These are phyloP conservation scores for Machimus rusticus DNA, from an alignment of 2,888 invertebrate genomes.

Conservation along the genomic window DNA sequence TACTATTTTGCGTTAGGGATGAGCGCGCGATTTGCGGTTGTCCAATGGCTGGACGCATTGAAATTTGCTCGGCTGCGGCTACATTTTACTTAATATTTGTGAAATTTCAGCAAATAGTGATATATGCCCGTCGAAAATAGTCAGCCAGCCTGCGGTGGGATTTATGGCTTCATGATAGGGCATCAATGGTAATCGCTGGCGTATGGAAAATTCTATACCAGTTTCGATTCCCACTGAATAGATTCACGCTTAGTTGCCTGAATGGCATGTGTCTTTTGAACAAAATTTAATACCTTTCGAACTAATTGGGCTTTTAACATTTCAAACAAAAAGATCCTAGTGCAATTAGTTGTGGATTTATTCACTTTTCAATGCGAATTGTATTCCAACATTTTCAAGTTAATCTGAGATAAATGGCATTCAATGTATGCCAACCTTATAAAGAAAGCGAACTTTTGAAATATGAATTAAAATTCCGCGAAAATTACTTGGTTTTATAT, in stretches of 20 bases:
- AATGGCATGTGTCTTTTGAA: not conserved
- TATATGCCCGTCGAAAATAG: not conserved
- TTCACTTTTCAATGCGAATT: not conserved
- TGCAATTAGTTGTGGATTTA: not conserved
- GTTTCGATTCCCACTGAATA: not conserved
- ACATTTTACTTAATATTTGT: not conserved
- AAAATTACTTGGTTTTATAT: not conserved
- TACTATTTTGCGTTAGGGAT: not conserved
- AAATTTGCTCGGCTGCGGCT: not conserved
- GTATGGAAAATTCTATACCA: not conserved
- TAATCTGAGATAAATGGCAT: too few relatives aligned
- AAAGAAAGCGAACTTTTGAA: too few relatives aligned
- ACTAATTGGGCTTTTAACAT: not conserved
- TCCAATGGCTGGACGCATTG: not conserved
- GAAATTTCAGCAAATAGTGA: not conserved
- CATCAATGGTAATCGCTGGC: not conserved
- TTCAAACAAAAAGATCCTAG: not conserved
- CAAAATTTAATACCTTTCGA: not conserved
- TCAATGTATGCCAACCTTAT: too few relatives aligned
- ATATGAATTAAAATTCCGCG: too few relatives aligned
- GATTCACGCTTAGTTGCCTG: not conserved
- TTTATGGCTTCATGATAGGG: not conserved
- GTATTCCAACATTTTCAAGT: too few relatives aligned
- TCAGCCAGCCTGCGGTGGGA: not conserved
- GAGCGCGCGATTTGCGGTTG: not conserved